These are phyloP conservation scores for Lithophane leautieri DNA, from an alignment of 2,888 invertebrate species.

Conservation along the genomic window DNA sequence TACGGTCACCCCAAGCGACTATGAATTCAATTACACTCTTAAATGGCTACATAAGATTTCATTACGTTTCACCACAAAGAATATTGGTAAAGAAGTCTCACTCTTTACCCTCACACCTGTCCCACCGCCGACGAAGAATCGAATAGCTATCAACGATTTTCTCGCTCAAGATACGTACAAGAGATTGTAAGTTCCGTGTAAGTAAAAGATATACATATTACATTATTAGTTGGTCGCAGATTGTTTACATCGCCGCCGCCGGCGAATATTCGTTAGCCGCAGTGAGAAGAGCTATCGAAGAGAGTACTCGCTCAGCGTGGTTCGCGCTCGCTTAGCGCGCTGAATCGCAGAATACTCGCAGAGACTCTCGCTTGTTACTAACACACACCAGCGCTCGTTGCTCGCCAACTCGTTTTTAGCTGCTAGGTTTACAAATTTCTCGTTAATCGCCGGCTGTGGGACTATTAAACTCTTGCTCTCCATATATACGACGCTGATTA, in stretches of 20 bases:
- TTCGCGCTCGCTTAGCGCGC: background rate
- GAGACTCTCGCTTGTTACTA: background rate
- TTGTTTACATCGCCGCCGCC: background rate
- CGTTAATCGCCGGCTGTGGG: background rate
- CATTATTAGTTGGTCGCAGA: background rate
- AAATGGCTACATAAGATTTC: slow-evolving; percentile 48
- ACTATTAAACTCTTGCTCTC: background rate
- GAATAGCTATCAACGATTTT: background rate
- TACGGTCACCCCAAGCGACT: slow-evolving; percentile 42
- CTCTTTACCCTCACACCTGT: background rate
- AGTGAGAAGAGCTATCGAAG: background rate
- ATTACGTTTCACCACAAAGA: slow-evolving; percentile 37
- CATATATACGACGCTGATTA: background rate
- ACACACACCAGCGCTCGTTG: background rate
- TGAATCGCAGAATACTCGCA: background rate
- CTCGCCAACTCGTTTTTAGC: background rate
- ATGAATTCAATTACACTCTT: slow-evolving; percentile 59
- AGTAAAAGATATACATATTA: background rate
- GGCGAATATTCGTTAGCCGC: background rate
- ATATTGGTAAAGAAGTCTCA: slow-evolving; percentile 30
- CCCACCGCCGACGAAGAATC: background rate
- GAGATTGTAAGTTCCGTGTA: background rate
- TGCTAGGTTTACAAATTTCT: background rate
- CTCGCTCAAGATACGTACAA: background rate
- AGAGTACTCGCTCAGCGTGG: no score